Evolutionary conservation across 2,113 vertebrate genomes (phyloP).

Genomic region (Sorex fumeus): DNA sequence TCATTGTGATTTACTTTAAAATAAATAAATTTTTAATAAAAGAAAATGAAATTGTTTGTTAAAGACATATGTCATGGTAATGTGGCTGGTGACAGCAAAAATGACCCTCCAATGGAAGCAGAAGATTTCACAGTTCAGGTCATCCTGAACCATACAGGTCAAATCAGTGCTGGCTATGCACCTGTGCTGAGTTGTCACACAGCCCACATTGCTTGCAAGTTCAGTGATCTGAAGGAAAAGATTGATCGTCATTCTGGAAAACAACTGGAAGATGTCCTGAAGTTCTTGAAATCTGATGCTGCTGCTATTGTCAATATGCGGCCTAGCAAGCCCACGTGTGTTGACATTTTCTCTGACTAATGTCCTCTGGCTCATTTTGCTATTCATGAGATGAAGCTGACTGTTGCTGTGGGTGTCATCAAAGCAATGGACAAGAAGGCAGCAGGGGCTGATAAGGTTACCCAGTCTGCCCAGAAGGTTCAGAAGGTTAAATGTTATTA

Average conservation of each 20-base stretch:
- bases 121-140: constrained; percentile 96
- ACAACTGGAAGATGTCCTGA: constrained; percentile 97
- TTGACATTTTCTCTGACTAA: no score
- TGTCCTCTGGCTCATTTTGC: constrained; percentile 91
- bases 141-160: constrained; percentile 97
- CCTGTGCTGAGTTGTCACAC: constrained; percentile 98
- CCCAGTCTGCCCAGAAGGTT: no score
- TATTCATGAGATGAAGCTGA: constrained; percentile 94
- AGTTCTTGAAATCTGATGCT: constrained; percentile 95
- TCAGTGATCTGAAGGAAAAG: constrained; percentile 96
- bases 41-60: no score
- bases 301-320: constrained; percentile 97
- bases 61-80: constrained; percentile 94
- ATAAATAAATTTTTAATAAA: no score
- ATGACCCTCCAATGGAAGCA: constrained; percentile 95
- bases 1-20: no score
- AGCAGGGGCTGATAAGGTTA: no score
- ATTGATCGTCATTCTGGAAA: constrained; percentile 97
- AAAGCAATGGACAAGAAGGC: no score
- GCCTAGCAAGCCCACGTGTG: constrained; percentile 89
- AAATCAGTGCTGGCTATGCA: constrained; percentile 96
- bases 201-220: constrained; percentile 97
- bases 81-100: constrained; percentile 96
- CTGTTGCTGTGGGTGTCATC: no score
- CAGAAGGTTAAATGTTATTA: no score